Evolutionary conservation across 2,797 vertebrate genomes (phyloP).

Genomic region (Brachymystax lenok): DNA sequence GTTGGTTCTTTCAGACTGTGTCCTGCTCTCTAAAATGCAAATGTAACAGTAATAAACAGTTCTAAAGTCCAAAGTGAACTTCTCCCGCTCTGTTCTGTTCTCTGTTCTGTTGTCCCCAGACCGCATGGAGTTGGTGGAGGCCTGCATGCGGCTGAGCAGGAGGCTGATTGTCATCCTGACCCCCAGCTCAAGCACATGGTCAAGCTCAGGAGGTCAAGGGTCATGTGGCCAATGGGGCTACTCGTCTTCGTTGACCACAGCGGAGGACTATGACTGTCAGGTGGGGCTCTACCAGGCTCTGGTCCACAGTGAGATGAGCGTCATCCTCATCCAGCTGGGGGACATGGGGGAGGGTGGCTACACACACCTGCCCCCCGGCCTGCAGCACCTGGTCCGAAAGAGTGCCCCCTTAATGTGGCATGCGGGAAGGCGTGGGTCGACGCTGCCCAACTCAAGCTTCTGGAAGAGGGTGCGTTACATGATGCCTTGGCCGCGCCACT

Average conservation of each 20-base stretch:
- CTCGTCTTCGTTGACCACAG: background rate
- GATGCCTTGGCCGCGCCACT: conserved; percentile 69
- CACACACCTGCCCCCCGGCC: conserved; percentile 67
- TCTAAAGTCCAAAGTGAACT: background rate
- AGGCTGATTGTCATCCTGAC: conserved; percentile 21
- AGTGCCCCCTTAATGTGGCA: conserved; percentile 81
- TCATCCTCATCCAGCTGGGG: conserved; percentile 85
- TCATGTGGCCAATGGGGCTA: background rate
- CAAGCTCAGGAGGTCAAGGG: background rate
- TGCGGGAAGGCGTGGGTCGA: conserved; percentile 38
- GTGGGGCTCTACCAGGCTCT: conserved; percentile 81
- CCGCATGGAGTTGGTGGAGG: conserved; percentile 6
- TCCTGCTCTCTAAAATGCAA: too few species aligned
- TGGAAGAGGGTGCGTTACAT: conserved; percentile 85
- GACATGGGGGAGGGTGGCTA: conserved; percentile 47
- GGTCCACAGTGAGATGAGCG: conserved; percentile 73
- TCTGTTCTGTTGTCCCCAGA: conserved; percentile 5
- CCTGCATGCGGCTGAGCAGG: conserved; percentile 6
- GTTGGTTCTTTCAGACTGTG: background rate
- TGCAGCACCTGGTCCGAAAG: conserved; percentile 77
- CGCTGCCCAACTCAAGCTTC: conserved; percentile 68
- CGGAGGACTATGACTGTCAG: conserved; percentile 76
- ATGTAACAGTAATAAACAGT: background rate
- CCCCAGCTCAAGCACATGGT: background rate
- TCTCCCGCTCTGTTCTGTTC: background rate